Evolutionary conservation across 2,797 vertebrate genomes (phyloP).

Genomic region (Ibycter americanus): DNA sequence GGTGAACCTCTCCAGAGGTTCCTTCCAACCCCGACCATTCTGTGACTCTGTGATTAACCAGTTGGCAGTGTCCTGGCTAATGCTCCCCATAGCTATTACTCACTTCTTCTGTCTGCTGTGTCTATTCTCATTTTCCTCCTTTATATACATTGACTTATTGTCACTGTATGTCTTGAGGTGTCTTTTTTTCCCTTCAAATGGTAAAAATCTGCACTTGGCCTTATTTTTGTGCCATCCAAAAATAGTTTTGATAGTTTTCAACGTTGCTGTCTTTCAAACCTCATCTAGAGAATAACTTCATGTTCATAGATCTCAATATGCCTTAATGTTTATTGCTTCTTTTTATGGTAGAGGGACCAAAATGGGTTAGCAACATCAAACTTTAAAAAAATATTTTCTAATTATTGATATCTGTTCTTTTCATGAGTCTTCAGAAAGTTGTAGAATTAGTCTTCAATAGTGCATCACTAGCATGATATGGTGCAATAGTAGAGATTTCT

Average conservation of each 20-base stretch:
- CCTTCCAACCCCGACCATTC: too few species aligned
- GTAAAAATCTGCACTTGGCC: background rate
- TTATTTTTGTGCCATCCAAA: background rate
- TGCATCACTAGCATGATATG: background rate
- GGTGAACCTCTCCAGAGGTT: too few species aligned
- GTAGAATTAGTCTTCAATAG: background rate
- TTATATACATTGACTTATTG: background rate
- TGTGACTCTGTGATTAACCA: background rate
- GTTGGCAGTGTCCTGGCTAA: background rate
- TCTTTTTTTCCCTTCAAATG: background rate
- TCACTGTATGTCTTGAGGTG: background rate
- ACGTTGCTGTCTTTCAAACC: background rate
- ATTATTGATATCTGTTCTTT: background rate
- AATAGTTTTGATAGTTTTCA: background rate
- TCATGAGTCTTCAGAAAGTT: background rate
- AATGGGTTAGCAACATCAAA: background rate
- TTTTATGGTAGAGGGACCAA: background rate
- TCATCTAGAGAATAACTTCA: background rate
- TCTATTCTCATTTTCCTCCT: background rate
- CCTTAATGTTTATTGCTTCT: background rate
- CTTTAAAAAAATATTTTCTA: background rate
- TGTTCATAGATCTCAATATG: background rate
- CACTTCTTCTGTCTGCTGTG: background rate
- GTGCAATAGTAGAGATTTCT: background rate
- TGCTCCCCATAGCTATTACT: background rate